Conservation (phyloP, 2,797 vertebrate genomes). For the Calcarius lapponicus region DNA sequence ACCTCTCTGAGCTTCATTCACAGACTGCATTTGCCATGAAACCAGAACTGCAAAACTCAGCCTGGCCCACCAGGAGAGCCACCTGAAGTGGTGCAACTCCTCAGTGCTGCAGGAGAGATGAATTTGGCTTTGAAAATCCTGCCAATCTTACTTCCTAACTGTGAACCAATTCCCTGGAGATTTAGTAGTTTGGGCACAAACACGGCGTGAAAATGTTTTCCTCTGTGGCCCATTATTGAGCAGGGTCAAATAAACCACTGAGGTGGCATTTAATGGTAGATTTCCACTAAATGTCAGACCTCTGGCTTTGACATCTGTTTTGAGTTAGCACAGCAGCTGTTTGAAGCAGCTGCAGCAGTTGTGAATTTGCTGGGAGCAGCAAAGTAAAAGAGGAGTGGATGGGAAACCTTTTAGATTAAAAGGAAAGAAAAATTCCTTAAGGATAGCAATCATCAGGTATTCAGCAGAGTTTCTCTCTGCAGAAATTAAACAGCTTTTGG, state of each 20-base stretch:
- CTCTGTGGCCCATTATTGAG: constrained; percentile 64
- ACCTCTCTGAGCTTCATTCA: not conserved
- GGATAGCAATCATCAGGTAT: constrained; percentile 54
- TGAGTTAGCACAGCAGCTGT: constrained; percentile 78
- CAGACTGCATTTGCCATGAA: not conserved
- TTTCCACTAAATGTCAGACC: constrained; percentile 76
- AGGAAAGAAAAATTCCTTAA: constrained; percentile 46
- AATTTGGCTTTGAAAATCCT: not conserved
- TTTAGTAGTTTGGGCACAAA: constrained; percentile 34
- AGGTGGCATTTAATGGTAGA: constrained; percentile 76
- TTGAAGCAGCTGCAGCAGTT: constrained; percentile 69
- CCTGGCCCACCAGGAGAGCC: not conserved
- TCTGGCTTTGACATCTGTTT: constrained; percentile 79
- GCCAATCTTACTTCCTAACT: constrained; percentile 9
- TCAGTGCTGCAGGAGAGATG: not conserved
- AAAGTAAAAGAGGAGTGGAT: constrained; percentile 39
- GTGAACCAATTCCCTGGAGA: not conserved
- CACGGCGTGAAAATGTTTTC: constrained; percentile 54
- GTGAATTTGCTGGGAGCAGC: constrained; percentile 63
- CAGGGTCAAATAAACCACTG: constrained; percentile 73
- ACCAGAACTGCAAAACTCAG: not conserved
- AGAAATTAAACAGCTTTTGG: constrained; percentile 15
- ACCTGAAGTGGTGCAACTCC: not conserved
- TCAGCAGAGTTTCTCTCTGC: constrained; percentile 45
- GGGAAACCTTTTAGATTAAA: constrained; percentile 43